Evolutionary conservation across 1,140 invertebrate species (phyloP).

Genomic region (Pomacea maculata): DNA sequence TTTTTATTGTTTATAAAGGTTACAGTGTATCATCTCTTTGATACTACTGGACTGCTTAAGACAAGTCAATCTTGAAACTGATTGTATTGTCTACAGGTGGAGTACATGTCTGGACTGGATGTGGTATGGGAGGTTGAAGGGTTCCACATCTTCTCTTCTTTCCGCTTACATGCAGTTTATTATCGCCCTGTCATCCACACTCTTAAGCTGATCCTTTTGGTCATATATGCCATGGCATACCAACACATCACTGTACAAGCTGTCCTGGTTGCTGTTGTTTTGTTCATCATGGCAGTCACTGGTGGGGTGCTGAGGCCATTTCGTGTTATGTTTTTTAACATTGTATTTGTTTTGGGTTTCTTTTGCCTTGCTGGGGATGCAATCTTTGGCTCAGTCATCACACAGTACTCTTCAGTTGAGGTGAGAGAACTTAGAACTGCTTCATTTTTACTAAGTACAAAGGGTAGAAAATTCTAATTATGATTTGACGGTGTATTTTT

Average conservation of each 20-base stretch:
- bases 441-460: slow-evolving; percentile 14
- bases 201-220: slow-evolving; percentile 48
- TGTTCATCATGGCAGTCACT: slow-evolving; percentile 39
- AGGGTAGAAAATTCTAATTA: too few relatives aligned
- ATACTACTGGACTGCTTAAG: too few relatives aligned
- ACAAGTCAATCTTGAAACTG: too few relatives aligned
- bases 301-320: slow-evolving; percentile 50
- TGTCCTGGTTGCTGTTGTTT: slow-evolving; percentile 36
- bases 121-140: slow-evolving; percentile 49
- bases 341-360: slow-evolving; percentile 41
- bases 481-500: too few relatives aligned
- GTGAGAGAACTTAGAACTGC: not conserved
- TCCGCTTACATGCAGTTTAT: slow-evolving; percentile 47
- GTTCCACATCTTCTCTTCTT: slow-evolving; percentile 60
- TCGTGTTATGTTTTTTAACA: slow-evolving; percentile 51
- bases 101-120: slow-evolving; percentile 60
- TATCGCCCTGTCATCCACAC: slow-evolving; percentile 46
- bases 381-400: slow-evolving; percentile 47
- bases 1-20: too few relatives aligned
- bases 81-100: slow-evolving; percentile 28
- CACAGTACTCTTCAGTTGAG: slow-evolving; percentile 21
- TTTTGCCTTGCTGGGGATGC: slow-evolving; percentile 41
- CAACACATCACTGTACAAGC: slow-evolving; percentile 45
- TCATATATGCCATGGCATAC: slow-evolving; percentile 47
- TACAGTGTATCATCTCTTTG: too few relatives aligned